phyloP scores from a whole-genome alignment of 64 coral and sea anemone species.

The Acropora yongei region DNA sequence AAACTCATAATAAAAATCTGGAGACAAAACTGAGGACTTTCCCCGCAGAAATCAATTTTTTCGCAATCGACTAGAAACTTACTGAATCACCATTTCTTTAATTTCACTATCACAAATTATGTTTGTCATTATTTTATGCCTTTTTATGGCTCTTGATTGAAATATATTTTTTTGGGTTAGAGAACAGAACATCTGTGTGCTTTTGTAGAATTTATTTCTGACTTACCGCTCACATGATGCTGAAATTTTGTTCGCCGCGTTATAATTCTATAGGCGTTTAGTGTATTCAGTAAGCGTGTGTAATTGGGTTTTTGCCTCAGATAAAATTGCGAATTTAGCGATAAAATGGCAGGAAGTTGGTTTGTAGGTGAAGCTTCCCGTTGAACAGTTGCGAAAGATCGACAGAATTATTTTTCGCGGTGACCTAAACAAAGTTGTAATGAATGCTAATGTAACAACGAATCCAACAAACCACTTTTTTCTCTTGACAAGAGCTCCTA shows the following conservation, averaged over 20 bases:
- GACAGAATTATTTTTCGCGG: background rate
- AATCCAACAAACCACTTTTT: background rate
- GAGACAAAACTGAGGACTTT: background rate
- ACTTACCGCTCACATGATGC: background rate
- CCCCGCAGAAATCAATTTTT: background rate
- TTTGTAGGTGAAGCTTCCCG: background rate
- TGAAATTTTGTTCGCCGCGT: background rate
- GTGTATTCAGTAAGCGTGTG: background rate
- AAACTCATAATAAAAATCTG: background rate
- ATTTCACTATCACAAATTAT: background rate
- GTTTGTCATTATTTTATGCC: background rate
- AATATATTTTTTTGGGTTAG: background rate
- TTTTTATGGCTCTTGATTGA: background rate
- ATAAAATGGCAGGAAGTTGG: constrained; percentile 6
- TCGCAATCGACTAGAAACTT: background rate
- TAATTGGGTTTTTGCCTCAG: background rate
- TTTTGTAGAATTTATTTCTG: background rate
- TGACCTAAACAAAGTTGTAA: background rate
- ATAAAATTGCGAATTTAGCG: background rate
- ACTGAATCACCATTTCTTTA: background rate
- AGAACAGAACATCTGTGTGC: background rate
- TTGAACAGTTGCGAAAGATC: background rate
- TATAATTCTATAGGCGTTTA: background rate
- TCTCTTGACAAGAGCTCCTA: background rate
- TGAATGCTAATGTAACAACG: background rate